These are phyloP conservation scores for Hystrix brachyura DNA, from an alignment of 2,113 vertebrate species.

Conservation along the genomic window DNA sequence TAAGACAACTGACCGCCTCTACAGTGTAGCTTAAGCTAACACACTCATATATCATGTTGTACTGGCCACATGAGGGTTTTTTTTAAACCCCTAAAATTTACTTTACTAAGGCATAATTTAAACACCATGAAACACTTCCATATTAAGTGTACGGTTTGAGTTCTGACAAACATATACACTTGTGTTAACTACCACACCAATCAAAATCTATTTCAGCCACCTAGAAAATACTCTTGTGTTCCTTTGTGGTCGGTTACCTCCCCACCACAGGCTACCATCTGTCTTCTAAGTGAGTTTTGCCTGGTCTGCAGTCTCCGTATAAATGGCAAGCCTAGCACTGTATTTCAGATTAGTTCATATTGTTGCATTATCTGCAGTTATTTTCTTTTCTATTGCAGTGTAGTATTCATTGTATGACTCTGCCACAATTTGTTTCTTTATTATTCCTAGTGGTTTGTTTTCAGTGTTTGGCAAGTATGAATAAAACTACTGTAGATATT, in stretches of 20 bases:
- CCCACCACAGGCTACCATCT: not conserved
- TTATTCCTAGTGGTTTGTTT: not conserved
- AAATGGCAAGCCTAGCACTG: not conserved
- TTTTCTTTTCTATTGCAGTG: not conserved
- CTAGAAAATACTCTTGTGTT: not conserved
- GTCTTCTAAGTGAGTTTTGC: not conserved
- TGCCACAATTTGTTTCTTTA: not conserved
- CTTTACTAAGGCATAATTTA: conserved; percentile 62
- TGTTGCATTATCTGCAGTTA: not conserved
- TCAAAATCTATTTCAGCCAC: not conserved
- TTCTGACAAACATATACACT: not conserved
- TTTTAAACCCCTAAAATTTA: conserved; percentile 8
- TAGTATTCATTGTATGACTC: not conserved
- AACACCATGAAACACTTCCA: conserved; percentile 26
- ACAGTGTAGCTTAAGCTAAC: conserved; percentile 24
- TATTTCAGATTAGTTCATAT: not conserved
- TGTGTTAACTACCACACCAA: not conserved
- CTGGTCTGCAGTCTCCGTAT: not conserved
- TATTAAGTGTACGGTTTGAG: conserved; percentile 16
- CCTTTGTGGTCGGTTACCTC: not conserved
- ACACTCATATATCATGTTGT: conserved; percentile 47
- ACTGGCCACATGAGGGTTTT: conserved; percentile 5
- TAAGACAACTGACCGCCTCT: conserved; percentile 68
- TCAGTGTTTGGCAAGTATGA: not conserved
- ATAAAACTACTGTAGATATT: not conserved